Conservation (phyloP, 2,888 invertebrate species). For the Empis livida region DNA sequence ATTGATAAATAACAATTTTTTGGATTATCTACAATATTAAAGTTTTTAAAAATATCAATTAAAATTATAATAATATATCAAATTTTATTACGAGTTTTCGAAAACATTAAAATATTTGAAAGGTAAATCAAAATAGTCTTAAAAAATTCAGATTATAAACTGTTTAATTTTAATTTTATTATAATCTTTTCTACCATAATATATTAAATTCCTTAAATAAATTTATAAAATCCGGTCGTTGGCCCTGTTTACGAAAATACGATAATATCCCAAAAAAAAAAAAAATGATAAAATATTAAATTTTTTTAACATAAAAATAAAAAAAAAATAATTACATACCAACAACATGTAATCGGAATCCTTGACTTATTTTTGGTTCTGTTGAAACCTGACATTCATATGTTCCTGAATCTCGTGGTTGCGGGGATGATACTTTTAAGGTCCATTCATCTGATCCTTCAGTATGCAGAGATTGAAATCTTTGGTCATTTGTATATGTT, state of each 20-base stretch:
- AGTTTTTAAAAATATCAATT: no score
- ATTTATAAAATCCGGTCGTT: no score
- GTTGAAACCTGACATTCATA: constrained; percentile 67
- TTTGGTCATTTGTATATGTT: constrained; percentile 57
- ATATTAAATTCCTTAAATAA: no score
- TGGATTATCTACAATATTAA: no score
- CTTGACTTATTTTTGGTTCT: constrained; percentile 61
- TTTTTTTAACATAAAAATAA: constrained; percentile 4
- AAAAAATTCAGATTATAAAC: no score
- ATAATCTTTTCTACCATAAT: no score
- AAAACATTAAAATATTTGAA: no score
- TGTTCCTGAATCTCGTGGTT: constrained; percentile 51
- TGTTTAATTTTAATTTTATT: no score
- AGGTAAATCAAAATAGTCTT: no score
- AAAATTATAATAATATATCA: no score
- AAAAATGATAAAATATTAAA: neutral
- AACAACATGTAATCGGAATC: constrained; percentile 54
- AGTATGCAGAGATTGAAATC: constrained; percentile 54
- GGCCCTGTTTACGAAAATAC: neutral
- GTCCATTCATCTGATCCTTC: constrained; percentile 61
- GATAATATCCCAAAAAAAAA: neutral
- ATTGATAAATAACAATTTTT: no score
- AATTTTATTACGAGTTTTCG: no score
- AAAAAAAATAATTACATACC: constrained; percentile 39
- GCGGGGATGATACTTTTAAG: constrained; percentile 51